Evolutionary conservation across 1,140 invertebrate genomes (phyloP).

Genomic region (Lysiphlebus fabarum): DNA sequence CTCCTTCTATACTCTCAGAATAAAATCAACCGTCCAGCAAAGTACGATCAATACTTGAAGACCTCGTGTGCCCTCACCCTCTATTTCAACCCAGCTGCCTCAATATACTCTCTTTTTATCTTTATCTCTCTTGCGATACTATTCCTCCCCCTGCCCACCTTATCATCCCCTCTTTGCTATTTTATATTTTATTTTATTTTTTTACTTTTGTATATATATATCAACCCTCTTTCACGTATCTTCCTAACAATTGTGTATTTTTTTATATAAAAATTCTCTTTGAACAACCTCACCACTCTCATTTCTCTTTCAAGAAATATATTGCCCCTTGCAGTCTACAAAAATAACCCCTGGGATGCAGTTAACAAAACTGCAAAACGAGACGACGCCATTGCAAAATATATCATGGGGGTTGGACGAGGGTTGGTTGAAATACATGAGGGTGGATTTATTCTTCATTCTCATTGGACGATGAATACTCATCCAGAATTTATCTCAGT

Average conservation of each 20-base stretch:
- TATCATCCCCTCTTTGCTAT: not conserved
- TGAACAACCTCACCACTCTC: no score
- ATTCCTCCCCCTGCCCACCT: not conserved
- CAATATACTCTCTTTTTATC: constrained; percentile 8
- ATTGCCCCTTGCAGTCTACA: not conserved
- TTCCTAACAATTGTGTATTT: no score
- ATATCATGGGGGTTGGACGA: not conserved
- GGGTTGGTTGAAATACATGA: constrained; percentile 10
- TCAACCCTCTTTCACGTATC: no score
- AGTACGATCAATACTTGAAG: constrained; percentile 29
- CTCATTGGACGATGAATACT: constrained; percentile 5
- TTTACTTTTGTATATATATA: constrained; percentile 1
- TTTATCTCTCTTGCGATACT: not conserved
- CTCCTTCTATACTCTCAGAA: constrained; percentile 21
- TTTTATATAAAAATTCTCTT: no score
- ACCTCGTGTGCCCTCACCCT: constrained; percentile 19
- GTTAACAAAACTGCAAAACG: not conserved
- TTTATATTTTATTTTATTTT: not conserved
- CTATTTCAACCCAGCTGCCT: constrained; percentile 14
- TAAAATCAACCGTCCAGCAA: constrained; percentile 29
- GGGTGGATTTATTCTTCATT: constrained; percentile 7
- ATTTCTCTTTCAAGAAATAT: constrained; percentile 12
- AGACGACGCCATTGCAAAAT: constrained; percentile 12
- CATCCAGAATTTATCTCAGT: not conserved
- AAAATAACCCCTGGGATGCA: constrained; percentile 10